Base-by-base conservation (phyloP, 2,888 invertebrate species). In the Beris chalybata region DNA sequence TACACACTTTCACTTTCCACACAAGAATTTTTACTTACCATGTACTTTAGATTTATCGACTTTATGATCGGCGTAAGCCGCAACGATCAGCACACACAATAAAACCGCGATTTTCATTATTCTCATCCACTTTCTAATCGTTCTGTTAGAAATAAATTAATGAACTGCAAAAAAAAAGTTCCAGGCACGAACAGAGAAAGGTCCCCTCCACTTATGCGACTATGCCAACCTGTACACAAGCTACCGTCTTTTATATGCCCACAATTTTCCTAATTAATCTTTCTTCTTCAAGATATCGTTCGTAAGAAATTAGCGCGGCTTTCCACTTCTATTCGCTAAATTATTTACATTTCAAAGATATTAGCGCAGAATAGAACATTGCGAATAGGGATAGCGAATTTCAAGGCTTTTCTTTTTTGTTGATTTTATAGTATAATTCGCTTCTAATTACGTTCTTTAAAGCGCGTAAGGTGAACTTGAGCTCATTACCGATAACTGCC, bases 61-160 rank as follows among this genome's bases (percentile, higher is more conserved):
- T 22, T 22, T 22, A 3, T 22, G 22, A 22, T 22, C 22, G 5
- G 32, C 32, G 13, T 38, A 13, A 12, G 11, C 55, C 13, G 13
- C 22, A 7, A 56, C n/a, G n/a, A 56, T 38, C 11, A 56, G 38
- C 13, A 38, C 55, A 43, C 55, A 56, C 7, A 56, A 43, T n/a
- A 56, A 56, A 38, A 56, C 7, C 13, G 43, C 55, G 6, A 56
- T 30, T 30, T 53, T 29, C 53, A 53, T 53, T n/a, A 5, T 29
- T 45, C 11, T n/a, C 12, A 2, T 30, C 12, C 57, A 30, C 31
- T 53, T 11, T 11, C n/a, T 47, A 44, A 44, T 29, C 52, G 3
- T 29, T 29, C 15, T 1, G 6, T n/a, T 13, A 48, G 15, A 48
- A 22, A 13, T 22, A 52, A n/a, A 48, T n/a, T 48, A 50, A 50